Base-by-base conservation (phyloP, 30 jellyfish, hydroid and myxozoan genomes). In the Sanderia malayensis region DNA sequence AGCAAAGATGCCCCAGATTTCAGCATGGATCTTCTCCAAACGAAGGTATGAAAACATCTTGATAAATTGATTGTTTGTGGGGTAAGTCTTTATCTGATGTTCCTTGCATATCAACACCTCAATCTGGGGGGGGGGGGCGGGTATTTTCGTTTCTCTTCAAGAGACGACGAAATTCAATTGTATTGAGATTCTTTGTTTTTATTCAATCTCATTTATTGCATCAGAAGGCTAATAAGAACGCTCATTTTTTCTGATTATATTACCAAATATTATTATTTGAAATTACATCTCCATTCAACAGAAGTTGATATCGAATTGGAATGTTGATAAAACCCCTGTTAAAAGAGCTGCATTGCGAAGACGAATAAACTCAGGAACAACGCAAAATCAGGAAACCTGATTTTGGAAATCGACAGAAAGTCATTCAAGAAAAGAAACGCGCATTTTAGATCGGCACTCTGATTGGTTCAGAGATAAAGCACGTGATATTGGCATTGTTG, bases 31-130 rank as follows among this genome's bases (percentile, higher is more conserved):
- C 20, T 81, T 59, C 64, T 68, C 0, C 22, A 58, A 47, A 80
- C 84, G 44, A 68, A 80, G 83, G 92, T 69, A 57, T 4, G 61
- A n/a, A n/a, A n/a, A n/a, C n/a, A n/a, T n/a, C n/a, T n/a, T n/a
- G n/a, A n/a, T n/a, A n/a, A n/a, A n/a, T n/a, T n/a, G n/a, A n/a
- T n/a, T n/a, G n/a, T n/a, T n/a, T n/a, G n/a, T n/a, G n/a, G n/a
- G n/a, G n/a, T n/a, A n/a, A n/a, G n/a, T n/a, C n/a, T n/a, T n/a
- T n/a, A n/a, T n/a, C n/a, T n/a, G n/a, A n/a, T n/a, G n/a, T n/a
- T n/a, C n/a, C n/a, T n/a, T n/a, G n/a, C n/a, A n/a, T n/a, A n/a
- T n/a, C n/a, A n/a, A n/a, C n/a, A n/a, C n/a, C n/a, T n/a, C n/a
- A n/a, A n/a, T n/a, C n/a, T n/a, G n/a, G n/a, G n/a, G n/a, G n/a